Evolutionary conservation across 2,797 vertebrate genomes (phyloP), one percentile per base, ranked within the genome.

Genomic region (Podarcis lilfordi): DNA sequence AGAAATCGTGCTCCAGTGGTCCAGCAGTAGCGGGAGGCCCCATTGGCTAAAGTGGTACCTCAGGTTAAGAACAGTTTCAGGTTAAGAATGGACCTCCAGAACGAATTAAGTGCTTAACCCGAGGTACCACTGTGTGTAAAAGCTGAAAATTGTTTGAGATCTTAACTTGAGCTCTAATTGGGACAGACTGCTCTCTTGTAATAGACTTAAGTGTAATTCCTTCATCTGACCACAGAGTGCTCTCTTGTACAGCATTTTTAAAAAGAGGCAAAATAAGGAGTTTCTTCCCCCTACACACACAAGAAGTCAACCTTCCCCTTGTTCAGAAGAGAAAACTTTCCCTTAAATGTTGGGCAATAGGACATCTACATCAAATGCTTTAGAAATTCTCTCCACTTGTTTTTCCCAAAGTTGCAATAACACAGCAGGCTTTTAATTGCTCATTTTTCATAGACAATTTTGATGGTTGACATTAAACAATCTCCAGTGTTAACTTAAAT

Each of bases 191-290:
- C 27, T 23, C 81, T 27, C 78, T 83, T 45, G 25, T 66, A 80
- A 71, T 75, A 89, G 19, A 5, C 37, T 75, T 25, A 72, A 35
- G 43, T 86, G 79, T 80, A 81, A 81, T 86, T 89, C 25, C 45
- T 77, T 37, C 61, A 59, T 77, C 35, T 80, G 79, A 82, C 79
- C 79, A 89, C 59, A 82, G 78, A 76, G 78, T 69, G 78, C 32
- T 89, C 78, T 43, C 78, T 45, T 25, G 21, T 50, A 69, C 19
- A 82, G 17, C 35, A 66, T 37, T 85, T 68, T 3, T 45, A n/a
- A 40, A 75, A 75, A 84, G 35, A 61, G 59, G 59, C 17, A 45
- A 80, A 55, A 75, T 61, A 79, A 84, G 68, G 37, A 40, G 17
- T 81, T 35, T 50, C 19, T 7, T 37, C 68, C 32, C 8, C 27